These are phyloP conservation scores for Coccyzus lansbergi DNA, from an alignment of 2,797 vertebrate species.

Conservation along the genomic window DNA sequence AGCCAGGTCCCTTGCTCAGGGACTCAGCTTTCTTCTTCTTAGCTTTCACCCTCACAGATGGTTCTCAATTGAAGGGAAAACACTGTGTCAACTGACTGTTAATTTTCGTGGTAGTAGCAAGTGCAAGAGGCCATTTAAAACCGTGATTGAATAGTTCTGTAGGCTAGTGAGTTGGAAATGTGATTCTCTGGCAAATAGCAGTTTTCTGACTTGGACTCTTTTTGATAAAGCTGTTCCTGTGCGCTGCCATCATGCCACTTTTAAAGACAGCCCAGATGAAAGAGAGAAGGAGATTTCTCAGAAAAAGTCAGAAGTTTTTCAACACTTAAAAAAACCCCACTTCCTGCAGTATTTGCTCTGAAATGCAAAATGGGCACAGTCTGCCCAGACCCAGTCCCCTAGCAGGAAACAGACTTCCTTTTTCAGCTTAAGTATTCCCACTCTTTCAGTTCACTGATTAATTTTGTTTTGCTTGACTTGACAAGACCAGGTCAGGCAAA, in stretches of 20 bases:
- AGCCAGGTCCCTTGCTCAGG: neutral
- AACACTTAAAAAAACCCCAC: neutral
- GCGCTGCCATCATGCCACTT: slow-evolving; percentile 10
- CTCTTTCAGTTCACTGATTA: slow-evolving; percentile 43
- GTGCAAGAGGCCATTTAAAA: slow-evolving; percentile 39
- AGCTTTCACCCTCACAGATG: neutral
- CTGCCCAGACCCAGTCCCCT: neutral
- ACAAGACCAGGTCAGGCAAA: slow-evolving; percentile 55
- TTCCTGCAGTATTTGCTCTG: slow-evolving; percentile 5
- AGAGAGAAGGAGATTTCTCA: slow-evolving; percentile 34
- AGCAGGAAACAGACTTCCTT: slow-evolving; percentile 36
- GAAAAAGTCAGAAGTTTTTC: neutral
- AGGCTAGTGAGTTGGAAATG: slow-evolving; percentile 48
- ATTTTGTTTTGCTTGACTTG: slow-evolving; percentile 66
- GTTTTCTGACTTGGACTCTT: slow-evolving; percentile 39
- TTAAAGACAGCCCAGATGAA: neutral
- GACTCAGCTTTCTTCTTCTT: neutral
- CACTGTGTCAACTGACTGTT: neutral
- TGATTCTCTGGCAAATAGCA: neutral
- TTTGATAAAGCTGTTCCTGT: neutral
- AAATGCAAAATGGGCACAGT: slow-evolving; percentile 1
- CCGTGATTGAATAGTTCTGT: slow-evolving; percentile 28
- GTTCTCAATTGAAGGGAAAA: slow-evolving; percentile 37
- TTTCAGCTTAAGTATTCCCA: slow-evolving; percentile 51
- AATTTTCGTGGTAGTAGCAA: slow-evolving; percentile 25